Base-by-base conservation (phyloP, 2,888 invertebrate genomes). In the Xylocampa areola region DNA sequence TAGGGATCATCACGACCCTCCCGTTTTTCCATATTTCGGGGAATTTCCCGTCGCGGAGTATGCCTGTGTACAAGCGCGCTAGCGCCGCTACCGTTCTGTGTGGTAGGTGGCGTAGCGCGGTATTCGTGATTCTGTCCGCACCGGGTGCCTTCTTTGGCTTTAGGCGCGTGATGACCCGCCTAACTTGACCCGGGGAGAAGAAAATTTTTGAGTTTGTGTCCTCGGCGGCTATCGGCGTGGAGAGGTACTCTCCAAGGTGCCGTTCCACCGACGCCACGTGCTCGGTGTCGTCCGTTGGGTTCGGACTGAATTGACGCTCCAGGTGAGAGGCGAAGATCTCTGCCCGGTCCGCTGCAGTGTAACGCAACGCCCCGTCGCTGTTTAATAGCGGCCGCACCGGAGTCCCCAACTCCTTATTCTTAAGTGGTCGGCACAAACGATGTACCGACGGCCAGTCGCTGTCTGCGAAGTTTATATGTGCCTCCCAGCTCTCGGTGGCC, bases 1-100 rank as follows among this genome's bases (percentile, higher is more conserved):
- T 78, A 0, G 70, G 74, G 0, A 76, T 6, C 39, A 68, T 47
- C 0, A 75, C 64, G 1, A 77, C 59, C 0, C 8, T 17, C 0
- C 72, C 72, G 0, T 5, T 21, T 11, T 75, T 76, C 75, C 75
- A 77, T 0, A 0, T 0, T 0, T 2, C 1, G 0, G 68, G 68
- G 41, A 64, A 68, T 33, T 10, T n/a, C 1, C 40, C 27, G 0
- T 54, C 52, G 1, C 57, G 35, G 0, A 58, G 16, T 0, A 70
- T 51, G 1, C 62, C 63, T n/a, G n/a, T n/a, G 45, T 27, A 55
- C 1, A 61, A n/a, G 0, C 54, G 25, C 0, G 63, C 19, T 0
- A 62, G 21, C n/a, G 36, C 32, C 0, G 36, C 43, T 6, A 40
- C 37, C 4, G 40, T 17, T 2, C 33, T 39, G 23, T 27, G 13